These are phyloP conservation scores for Drosophila paucipuncta DNA, from an alignment of 2,888 invertebrate species.

Conservation along the genomic window DNA sequence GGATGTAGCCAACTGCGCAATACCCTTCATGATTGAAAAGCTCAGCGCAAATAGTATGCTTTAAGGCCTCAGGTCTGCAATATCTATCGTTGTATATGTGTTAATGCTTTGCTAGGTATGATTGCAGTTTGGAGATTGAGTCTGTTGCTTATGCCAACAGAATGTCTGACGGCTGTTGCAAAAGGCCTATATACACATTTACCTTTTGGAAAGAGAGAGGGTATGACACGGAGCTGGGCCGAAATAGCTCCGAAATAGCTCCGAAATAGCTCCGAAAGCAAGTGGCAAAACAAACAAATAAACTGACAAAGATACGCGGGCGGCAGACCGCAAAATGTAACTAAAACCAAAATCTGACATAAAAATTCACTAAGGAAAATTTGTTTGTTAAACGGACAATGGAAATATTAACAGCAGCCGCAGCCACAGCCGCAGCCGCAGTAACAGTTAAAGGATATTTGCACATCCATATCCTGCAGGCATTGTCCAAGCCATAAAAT, in stretches of 20 bases:
- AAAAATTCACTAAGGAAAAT: conserved; percentile 67
- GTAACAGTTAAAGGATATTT: conserved; percentile 4
- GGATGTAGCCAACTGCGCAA: not conserved
- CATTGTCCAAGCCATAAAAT: conserved; percentile 13
- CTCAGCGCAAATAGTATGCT: not conserved
- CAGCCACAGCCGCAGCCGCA: conserved; percentile 3
- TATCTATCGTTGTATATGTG: no score
- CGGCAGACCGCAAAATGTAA: conserved; percentile 49
- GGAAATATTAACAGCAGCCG: conserved; percentile 55
- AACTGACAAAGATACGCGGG: conserved; percentile 36
- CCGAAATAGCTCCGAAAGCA: not conserved
- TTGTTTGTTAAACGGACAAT: conserved; percentile 67
- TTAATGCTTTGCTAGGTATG: not conserved
- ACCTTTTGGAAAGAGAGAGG: not conserved
- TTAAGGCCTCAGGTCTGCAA: not conserved
- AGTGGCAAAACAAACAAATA: conserved; percentile 28
- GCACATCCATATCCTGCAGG: conserved; percentile 8
- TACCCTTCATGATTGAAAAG: not conserved
- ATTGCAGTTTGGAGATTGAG: not conserved
- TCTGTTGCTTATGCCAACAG: not conserved
- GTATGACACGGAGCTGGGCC: not conserved
- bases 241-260: not conserved
- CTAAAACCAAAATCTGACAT: conserved; percentile 44
- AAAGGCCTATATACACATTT: not conserved
- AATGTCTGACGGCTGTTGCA: not conserved